Evolutionary conservation across 2,888 invertebrate species (phyloP).

Genomic region (Trissonchulus latispiculum): DNA sequence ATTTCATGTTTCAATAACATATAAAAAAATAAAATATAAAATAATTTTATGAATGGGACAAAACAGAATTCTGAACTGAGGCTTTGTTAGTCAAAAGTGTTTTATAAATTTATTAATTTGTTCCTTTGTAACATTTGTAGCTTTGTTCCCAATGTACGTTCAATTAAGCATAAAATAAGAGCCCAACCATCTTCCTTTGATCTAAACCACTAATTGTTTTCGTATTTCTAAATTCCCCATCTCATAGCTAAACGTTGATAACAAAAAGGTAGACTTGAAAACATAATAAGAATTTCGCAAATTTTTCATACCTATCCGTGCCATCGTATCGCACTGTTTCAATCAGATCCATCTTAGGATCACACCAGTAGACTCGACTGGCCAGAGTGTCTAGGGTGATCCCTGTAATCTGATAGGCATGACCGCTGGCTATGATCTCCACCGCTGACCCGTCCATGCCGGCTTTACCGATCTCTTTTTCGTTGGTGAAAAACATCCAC

Average conservation of each 20-base stretch:
- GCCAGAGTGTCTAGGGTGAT: constrained; percentile 80
- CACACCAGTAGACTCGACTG: constrained; percentile 88
- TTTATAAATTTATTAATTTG: no score
- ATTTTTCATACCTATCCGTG: constrained; percentile 54
- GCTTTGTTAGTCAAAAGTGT: no score
- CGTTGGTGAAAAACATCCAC: constrained; percentile 53
- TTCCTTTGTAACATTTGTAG: no score
- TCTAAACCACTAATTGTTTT: background rate
- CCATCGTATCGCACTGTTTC: constrained; percentile 87
- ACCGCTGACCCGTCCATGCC: constrained; percentile 87
- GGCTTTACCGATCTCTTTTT: constrained; percentile 62
- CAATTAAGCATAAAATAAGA: no score
- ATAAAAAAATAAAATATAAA: no score
- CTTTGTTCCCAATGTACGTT: no score
- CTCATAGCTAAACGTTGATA: background rate
- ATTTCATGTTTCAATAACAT: no score
- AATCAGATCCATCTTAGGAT: constrained; percentile 83
- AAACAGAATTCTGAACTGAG: no score
- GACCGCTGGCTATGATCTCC: constrained; percentile 72
- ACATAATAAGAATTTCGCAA: background rate
- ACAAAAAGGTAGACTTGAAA: no score
- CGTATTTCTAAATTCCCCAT: background rate
- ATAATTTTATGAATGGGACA: no score
- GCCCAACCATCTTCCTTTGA: no score
- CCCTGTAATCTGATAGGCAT: constrained; percentile 84